Base-by-base conservation (phyloP, 2,888 invertebrate genomes). In the Catocala fraxini region DNA sequence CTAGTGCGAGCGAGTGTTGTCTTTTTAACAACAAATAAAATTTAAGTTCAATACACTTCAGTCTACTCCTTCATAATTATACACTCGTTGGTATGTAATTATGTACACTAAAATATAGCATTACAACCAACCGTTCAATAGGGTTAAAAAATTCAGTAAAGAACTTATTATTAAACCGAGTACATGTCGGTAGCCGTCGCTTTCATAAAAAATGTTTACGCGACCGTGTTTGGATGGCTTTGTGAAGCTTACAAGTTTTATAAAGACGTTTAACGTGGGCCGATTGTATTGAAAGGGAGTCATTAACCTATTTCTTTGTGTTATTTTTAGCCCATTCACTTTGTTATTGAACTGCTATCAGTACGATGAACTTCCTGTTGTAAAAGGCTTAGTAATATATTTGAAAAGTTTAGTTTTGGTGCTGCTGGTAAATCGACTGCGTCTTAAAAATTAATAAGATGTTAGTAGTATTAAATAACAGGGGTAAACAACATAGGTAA, bases 241-340 rank as follows among this genome's bases (percentile, higher is more conserved):
- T 63, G 57, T 65, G 63, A 51, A 60, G 65, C 59, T 72, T 63
- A 61, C 61, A 64, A 63, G 48, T 59, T 68, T 65, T 66, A 77
- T 68, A 73, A 79, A 79, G 77, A 71, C 67, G 77, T 68, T 64
- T 55, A 63, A 65, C 56, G 66, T 62, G 66, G 63, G 56, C 74
- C 81, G 80, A 78, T 84, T 79, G 79, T 77, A 82, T 83, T 76
- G 81, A 83, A 87, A 84, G 78, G 80, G 80, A 84, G 86, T 89
- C 88, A 87, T 90, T 91, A 89, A 88, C 89, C 91, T 79, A 90
- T 81, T 89, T 91, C 81, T 83, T 84, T 80, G 80, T 83, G 75
- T 69, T 90, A 89, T 90, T 88, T 89, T 89, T 87, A 86, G 86
- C 79, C 73, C 81, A 84, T 85, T 88, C 88, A 87, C 74, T 79